Percentiles rank a stretch among this genome's conserved stretches.
Conservation (phyloP, 2,113 vertebrate genomes). For the Pterophyllum scalare region DNA sequence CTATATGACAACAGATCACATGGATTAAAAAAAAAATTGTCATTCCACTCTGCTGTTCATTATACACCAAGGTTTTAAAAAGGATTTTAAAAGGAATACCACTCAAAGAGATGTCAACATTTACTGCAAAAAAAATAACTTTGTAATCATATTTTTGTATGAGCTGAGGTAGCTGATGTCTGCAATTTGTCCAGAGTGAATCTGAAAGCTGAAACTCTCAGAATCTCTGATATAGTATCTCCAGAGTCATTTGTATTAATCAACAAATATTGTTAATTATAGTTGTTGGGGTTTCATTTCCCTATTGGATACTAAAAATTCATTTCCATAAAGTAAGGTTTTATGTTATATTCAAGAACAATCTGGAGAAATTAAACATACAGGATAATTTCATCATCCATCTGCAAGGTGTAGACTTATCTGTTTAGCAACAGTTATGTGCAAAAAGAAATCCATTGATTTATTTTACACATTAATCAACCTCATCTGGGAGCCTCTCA, state of each 20-base stretch:
- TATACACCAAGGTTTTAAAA: not conserved
- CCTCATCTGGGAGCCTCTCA: not conserved
- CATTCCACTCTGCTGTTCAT: not conserved
- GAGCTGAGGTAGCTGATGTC: not conserved
- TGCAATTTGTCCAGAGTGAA: not conserved
- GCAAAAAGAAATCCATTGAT: not conserved
- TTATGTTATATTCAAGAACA: not conserved
- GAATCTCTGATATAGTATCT: not conserved
- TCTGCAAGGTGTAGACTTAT: not conserved
- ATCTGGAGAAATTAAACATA: not conserved
- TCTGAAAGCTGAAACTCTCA: not conserved
- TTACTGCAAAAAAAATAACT: not conserved
- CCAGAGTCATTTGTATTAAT: not conserved
- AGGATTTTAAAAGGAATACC: not conserved
- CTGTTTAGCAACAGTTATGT: not conserved
- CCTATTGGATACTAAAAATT: not conserved
- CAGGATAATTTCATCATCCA: not conserved
- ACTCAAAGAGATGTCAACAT: not conserved
- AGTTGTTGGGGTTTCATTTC: not conserved
- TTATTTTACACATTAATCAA: not conserved
- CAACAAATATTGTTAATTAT: not conserved
- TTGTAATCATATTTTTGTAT: constrained; percentile 5
- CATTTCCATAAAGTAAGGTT: not conserved
- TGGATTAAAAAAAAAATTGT: not conserved
- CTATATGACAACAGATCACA: not conserved